Conservation (phyloP, 1,140 invertebrate species). For the Portunus trituberculatus region DNA sequence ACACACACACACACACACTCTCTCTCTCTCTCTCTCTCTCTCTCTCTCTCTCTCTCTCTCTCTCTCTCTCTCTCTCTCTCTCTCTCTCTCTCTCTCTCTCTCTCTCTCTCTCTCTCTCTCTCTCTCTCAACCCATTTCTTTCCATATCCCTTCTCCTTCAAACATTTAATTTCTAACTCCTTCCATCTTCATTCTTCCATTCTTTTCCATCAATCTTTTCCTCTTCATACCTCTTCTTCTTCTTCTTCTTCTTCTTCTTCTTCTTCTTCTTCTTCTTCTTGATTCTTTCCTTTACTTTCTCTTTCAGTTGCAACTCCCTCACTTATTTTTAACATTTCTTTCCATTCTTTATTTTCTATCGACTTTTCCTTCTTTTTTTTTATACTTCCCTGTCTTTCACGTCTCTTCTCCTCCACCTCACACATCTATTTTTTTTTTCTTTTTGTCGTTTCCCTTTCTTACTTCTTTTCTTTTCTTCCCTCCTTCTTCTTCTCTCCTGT, state of each 20-base stretch:
- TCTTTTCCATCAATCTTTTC: conserved; percentile 3
- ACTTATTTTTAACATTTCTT: neutral
- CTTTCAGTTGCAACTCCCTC: neutral
- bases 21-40: conserved; percentile 8
- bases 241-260: neutral
- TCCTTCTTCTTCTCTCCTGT: no score
- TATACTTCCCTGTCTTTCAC: neutral
- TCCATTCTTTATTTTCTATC: neutral
- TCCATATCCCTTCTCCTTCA: neutral
- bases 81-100: neutral
- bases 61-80: neutral
- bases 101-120: neutral
- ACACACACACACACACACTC: no score
- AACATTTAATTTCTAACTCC: neutral
- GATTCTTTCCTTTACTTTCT: neutral
- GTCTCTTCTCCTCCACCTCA: neutral
- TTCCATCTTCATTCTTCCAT: neutral
- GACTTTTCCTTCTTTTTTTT: neutral
- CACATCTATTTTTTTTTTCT: neutral
- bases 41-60: neutral
- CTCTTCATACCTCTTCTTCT: neutral
- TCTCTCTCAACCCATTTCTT: neutral
- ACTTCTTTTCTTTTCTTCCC: neutral
- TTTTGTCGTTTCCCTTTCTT: neutral
- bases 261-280: neutral